These are phyloP conservation scores for Stichodactyla mertensii DNA, from an alignment of 64 coral and sea anemone species.

Conservation along the genomic window DNA sequence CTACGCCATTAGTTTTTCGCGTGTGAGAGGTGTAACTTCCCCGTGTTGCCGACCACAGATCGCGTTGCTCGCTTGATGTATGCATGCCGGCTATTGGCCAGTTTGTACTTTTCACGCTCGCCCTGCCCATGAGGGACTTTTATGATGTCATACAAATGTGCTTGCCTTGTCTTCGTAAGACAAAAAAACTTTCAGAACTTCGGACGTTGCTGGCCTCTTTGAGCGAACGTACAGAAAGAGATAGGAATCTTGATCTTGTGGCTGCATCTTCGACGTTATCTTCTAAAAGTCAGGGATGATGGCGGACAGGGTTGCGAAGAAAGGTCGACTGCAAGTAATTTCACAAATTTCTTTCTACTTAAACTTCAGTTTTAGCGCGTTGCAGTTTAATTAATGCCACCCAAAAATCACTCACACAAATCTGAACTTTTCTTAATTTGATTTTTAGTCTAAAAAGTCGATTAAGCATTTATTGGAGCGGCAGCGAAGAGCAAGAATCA, in stretches of 20 bases:
- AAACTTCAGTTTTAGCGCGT: no score
- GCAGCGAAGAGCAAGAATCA: slow-evolving; percentile 73
- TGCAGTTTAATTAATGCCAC: not conserved
- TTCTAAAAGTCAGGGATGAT: not conserved
- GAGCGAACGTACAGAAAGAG: not conserved
- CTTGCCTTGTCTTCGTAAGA: not conserved
- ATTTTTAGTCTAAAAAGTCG: slow-evolving; percentile 12
- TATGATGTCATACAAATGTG: not conserved
- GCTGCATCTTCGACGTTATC: not conserved
- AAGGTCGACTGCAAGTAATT: not conserved
- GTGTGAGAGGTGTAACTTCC: slow-evolving; percentile 12
- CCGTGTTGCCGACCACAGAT: not conserved
- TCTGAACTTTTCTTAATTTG: not conserved
- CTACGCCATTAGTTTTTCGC: not conserved
- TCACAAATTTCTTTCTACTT: no score
- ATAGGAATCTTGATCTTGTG: not conserved
- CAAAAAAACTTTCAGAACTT: not conserved
- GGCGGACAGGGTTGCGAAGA: not conserved
- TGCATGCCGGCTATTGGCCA: not conserved
- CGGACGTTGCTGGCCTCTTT: not conserved
- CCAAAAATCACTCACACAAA: not conserved
- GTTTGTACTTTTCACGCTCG: not conserved
- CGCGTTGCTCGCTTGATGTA: no score
- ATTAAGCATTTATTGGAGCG: slow-evolving; percentile 65
- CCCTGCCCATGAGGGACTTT: not conserved